These are phyloP conservation scores for Drosophila pachea DNA, from an alignment of 1,140 invertebrate genomes.

Conservation along the genomic window DNA sequence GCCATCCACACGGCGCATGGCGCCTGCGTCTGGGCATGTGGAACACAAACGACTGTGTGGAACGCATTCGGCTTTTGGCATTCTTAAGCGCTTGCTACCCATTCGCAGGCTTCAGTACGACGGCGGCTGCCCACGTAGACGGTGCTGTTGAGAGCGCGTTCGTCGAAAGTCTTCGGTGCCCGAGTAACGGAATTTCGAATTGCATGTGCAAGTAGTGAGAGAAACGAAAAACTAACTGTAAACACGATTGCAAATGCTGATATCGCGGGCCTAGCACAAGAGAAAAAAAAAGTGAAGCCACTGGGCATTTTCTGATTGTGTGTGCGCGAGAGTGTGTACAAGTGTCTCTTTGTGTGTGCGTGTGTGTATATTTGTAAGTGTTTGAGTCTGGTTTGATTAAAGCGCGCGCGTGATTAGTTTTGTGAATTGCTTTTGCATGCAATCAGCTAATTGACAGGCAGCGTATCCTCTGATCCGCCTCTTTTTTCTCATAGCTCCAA, in stretches of 20 bases:
- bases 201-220: constrained; percentile 38
- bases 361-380: constrained; percentile 18
- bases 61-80: constrained; percentile 26
- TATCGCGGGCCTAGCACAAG: constrained; percentile 28
- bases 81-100: constrained; percentile 49
- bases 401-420: constrained; percentile 58
- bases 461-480: background rate
- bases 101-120: constrained; percentile 47
- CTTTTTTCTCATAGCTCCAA: background rate
- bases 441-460: constrained; percentile 51
- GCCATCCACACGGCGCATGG: constrained; percentile 43
- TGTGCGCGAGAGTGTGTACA: constrained; percentile 33
- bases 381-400: constrained; percentile 57
- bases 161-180: background rate
- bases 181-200: constrained; percentile 66
- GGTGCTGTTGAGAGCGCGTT: constrained; percentile 14
- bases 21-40: constrained; percentile 48
- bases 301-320: constrained; percentile 38
- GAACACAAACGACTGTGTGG: constrained; percentile 28
- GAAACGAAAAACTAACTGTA: constrained; percentile 36
- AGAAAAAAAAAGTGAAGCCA: constrained; percentile 59
- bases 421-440: constrained; percentile 44
- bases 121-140: constrained; percentile 58
- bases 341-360: constrained; percentile 33
- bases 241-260: constrained; percentile 40